Conservation (phyloP, 92 coral and sea anemone genomes). For the Parazoanthus atlanticus region DNA sequence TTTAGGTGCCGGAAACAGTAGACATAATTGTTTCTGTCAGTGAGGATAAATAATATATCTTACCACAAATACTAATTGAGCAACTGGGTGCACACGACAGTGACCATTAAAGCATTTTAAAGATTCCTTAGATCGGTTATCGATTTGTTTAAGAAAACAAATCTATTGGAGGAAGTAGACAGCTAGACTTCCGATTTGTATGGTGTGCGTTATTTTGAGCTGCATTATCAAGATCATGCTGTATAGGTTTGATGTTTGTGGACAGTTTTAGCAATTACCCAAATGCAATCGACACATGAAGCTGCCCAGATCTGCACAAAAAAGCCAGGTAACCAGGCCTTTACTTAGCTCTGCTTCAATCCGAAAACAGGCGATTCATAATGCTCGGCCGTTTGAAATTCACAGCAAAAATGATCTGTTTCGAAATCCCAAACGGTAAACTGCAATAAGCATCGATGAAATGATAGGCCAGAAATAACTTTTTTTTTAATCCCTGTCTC, state of each 20-base stretch:
- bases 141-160: slow-evolving; percentile 41
- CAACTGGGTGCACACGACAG: slow-evolving; percentile 36
- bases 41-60: slow-evolving; percentile 26
- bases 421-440: background rate
- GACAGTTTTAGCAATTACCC: background rate
- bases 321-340: slow-evolving; percentile 22
- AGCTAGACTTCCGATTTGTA: slow-evolving; percentile 22
- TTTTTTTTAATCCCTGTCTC: background rate
- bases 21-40: slow-evolving; percentile 43
- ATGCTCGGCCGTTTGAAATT: background rate
- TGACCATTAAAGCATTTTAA: slow-evolving; percentile 26
- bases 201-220: slow-evolving; percentile 14
- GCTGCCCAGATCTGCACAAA: background rate
- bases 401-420: background rate
- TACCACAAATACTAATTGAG: background rate
- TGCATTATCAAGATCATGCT: slow-evolving; percentile 21
- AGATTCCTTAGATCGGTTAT: slow-evolving; percentile 36
- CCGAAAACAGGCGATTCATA: too few species aligned
- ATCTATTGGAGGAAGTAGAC: slow-evolving; percentile 41
- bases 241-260: background rate
- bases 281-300: slow-evolving; percentile 8
- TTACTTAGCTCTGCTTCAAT: background rate
- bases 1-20: slow-evolving; percentile 38
- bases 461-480: background rate
- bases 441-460: background rate